Evolutionary conservation across 2,113 vertebrate species (phyloP).

Genomic region (Psittacus erithacus): DNA sequence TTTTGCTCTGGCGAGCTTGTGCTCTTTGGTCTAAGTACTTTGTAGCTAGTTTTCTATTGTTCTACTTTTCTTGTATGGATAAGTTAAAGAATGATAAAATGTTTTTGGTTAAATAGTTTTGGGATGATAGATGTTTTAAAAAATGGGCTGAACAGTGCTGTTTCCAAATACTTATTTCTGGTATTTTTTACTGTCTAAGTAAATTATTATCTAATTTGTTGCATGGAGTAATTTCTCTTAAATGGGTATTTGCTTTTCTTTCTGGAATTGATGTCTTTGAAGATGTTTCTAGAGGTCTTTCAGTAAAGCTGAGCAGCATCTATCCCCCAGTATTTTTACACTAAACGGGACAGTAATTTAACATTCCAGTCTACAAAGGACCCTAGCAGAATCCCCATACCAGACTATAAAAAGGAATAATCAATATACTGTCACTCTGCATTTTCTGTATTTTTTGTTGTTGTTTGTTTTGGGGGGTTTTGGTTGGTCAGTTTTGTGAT

Average conservation of each 20-base stretch:
- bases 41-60: neutral
- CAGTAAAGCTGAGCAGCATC: neutral
- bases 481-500: neutral
- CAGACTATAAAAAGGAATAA: neutral
- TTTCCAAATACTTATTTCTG: neutral
- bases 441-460: neutral
- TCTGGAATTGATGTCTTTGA: neutral
- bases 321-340: neutral
- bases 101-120: neutral
- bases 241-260: neutral
- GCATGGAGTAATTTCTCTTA: neutral
- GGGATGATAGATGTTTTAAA: neutral
- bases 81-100: neutral
- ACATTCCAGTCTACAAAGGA: neutral
- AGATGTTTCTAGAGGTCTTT: neutral
- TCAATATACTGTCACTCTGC: neutral
- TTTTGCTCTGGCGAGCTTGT: neutral
- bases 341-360: neutral
- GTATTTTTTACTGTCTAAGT: neutral
- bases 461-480: neutral
- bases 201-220: neutral
- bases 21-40: neutral
- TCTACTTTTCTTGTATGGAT: neutral
- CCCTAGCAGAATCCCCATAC: neutral
- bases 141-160: neutral